phyloP scores from a whole-genome alignment of 2,113 vertebrate species.

The Seriola dumerili region DNA sequence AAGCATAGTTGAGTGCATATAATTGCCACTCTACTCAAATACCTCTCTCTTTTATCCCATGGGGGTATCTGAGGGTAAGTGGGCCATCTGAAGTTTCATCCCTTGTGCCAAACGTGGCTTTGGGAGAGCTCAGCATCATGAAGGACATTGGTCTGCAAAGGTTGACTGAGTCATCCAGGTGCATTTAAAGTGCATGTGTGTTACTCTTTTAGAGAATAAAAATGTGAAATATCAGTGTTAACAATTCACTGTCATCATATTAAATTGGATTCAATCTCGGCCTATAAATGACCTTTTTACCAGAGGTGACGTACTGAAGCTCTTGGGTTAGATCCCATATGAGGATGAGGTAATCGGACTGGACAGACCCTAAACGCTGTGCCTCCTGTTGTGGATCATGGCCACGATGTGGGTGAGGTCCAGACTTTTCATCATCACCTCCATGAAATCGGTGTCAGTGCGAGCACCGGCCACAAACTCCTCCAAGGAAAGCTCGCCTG shows the following conservation, averaged over 20 bases:
- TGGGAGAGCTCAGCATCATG: conserved; percentile 44
- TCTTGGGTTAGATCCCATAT: conserved; percentile 4
- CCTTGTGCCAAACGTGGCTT: conserved; percentile 38
- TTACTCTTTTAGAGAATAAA: conserved; percentile 27
- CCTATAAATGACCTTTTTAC: conserved; percentile 24
- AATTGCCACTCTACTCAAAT: conserved; percentile 31
- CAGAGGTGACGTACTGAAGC: conserved; percentile 23
- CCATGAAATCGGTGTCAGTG: conserved; percentile 91
- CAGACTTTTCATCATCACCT: conserved; percentile 93
- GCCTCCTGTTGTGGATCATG: conserved; percentile 91
- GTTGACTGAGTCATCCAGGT: conserved; percentile 43
- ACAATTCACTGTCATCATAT: conserved; percentile 3
- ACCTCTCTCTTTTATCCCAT: conserved; percentile 29
- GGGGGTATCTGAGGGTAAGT: conserved; percentile 47
- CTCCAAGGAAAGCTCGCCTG: conserved; percentile 92
- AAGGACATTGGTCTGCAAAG: conserved; percentile 45
- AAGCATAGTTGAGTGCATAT: conserved; percentile 34
- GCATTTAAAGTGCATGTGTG: conserved; percentile 60
- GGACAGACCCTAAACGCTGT: conserved; percentile 80
- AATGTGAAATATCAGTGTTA: conserved; percentile 13
- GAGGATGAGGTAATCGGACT: not conserved
- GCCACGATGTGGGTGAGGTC: conserved; percentile 91
- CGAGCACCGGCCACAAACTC: conserved; percentile 92
- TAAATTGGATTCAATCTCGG: conserved; percentile 42
- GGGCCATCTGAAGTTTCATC: conserved; percentile 40